These are phyloP conservation scores for Crepidodera aurea DNA, from an alignment of 2,888 invertebrate species.

Conservation along the genomic window DNA sequence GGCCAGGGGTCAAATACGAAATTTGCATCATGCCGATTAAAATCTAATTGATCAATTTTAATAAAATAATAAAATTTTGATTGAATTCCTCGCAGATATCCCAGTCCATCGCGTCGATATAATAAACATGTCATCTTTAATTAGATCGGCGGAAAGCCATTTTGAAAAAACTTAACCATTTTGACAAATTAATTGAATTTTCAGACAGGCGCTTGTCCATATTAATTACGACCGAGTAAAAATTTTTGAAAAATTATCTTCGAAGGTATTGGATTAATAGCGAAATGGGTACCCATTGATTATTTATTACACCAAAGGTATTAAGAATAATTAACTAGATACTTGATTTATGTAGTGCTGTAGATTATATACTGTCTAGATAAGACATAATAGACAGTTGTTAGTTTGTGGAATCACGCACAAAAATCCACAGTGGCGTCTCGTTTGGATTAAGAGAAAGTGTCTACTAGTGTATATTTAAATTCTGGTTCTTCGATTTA, in stretches of 20 bases:
- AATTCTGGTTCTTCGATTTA: too few species aligned
- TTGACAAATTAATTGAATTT: conserved; percentile 30
- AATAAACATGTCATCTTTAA: conserved; percentile 23
- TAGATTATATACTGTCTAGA: conserved; percentile 23
- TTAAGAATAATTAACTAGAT: conserved; percentile 29
- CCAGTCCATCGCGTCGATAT: too few species aligned
- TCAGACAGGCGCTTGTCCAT: conserved; percentile 17
- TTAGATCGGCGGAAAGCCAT: not conserved
- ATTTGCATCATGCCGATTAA: too few species aligned
- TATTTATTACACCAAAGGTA: conserved; percentile 23
- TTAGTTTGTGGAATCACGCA: conserved; percentile 25
- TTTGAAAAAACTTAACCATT: conserved; percentile 1
- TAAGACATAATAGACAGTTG: conserved; percentile 33
- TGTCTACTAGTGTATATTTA: too few species aligned
- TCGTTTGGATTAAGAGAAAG: too few species aligned
- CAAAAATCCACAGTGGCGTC: conserved; percentile 6
- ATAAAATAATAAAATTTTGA: conserved; percentile 9
- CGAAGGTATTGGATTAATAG: conserved; percentile 12
- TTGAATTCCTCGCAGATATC: not conserved
- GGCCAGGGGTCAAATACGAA: too few species aligned
- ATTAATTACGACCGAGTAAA: conserved; percentile 15
- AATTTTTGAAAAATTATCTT: conserved; percentile 23
- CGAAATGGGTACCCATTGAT: conserved; percentile 19
- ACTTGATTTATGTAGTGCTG: conserved; percentile 24
- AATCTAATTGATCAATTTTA: too few species aligned